A percentile compares a stretch with the other conserved stretches of the same genome.
Evolutionary conservation across 2,797 vertebrate species (phyloP).

Genomic region (Todus mexicanus): DNA sequence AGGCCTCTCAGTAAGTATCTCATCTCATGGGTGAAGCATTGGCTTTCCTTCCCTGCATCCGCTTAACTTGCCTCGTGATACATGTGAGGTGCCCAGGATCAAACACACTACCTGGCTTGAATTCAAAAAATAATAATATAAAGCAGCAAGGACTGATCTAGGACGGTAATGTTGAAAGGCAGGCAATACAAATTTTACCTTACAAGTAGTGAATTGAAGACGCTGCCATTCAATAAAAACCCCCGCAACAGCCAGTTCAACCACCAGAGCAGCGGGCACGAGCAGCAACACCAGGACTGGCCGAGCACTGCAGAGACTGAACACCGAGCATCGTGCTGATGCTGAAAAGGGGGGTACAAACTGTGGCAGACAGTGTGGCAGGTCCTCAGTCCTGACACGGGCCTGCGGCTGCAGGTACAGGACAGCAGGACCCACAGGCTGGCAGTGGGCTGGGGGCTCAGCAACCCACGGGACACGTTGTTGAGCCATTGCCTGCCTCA

Average conservation of each 20-base stretch:
- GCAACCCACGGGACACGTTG: not conserved
- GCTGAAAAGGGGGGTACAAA: not conserved
- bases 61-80: not conserved
- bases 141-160: not conserved
- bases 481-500: fast-evolving
- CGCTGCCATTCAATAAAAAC: not conserved
- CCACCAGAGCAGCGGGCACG: fast-evolving
- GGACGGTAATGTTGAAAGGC: not conserved
- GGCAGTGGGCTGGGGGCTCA: not conserved
- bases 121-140: not conserved
- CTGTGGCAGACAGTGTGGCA: not conserved
- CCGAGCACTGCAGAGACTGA: fast-evolving
- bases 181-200: not conserved
- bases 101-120: not conserved
- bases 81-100: not conserved
- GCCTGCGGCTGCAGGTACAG: not conserved
- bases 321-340: fast-evolving
- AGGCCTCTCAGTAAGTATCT: not conserved
- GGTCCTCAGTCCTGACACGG: not conserved
- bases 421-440: not conserved
- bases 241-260: not conserved
- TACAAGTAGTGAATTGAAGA: not conserved
- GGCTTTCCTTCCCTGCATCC: not conserved
- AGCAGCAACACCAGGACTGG: not conserved
- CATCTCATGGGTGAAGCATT: not conserved